Base-by-base conservation (phyloP, 2,888 invertebrate genomes). In the Piscicola geometra region DNA sequence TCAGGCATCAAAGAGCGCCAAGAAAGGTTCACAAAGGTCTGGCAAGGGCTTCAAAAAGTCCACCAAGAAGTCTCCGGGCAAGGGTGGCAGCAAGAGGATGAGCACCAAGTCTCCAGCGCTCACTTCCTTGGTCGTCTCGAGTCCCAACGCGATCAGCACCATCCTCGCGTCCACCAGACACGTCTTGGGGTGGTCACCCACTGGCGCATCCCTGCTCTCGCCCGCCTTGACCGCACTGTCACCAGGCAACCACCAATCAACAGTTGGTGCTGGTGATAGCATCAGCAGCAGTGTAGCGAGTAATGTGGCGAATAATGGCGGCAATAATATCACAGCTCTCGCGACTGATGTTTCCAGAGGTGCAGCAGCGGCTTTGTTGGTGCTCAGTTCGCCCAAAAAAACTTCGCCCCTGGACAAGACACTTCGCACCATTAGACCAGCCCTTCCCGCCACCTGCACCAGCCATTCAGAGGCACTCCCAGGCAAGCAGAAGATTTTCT, bases 401-500 rank as follows among this genome's bases (percentile, higher is more conserved):
- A 21, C 60, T 15, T 25, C 21, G 3, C 25, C 50, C 3, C 52
- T 52, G 9, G 25, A 25, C 15, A 30, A 25, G 18, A n/a, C 32
- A 28, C 25, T 41, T 3, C 21, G 25, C 5, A 32, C 32, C 52
- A 71, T 32, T 32, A 25, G 47, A 21, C 52, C 47, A 21, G 47
- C 50, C 21, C 25, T 52, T 21, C 52, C 71, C 15, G 47, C 71
- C 9, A 32, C 47, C 15, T 25, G 25, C 30, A 15, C 47, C 2
- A 71, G 3, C 30, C 64, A 12, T 5, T 64, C 64, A 12, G 33
- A 32, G 32, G 35, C 18, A 5, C 30, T 64, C 3, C 60, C 28
- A 0, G 56, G 28, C n/a, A 60, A 56, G 28, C 73, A 33, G 73
- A 60, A 52, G 64, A 32, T 56, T n/a, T 64, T 73, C 25, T 35